Evolutionary conservation across 2,888 invertebrate genomes (phyloP).

Genomic region (Plagodis pulveraria): DNA sequence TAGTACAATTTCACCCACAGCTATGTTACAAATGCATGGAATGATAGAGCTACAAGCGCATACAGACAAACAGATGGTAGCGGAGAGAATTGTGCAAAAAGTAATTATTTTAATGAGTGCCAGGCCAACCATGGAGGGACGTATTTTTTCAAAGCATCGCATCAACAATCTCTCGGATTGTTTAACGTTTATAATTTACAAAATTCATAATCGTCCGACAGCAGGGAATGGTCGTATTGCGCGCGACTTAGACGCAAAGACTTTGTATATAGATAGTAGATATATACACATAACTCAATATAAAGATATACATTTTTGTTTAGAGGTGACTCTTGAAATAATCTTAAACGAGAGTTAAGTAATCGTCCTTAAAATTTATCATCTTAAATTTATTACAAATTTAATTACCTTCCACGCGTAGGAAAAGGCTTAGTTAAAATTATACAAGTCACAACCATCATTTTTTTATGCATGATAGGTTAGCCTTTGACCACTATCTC

Average conservation of each 20-base stretch:
- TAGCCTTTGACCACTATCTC: too few species aligned
- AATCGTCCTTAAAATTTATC: too few species aligned
- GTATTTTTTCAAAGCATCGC: constrained; percentile 68
- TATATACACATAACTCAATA: too few species aligned
- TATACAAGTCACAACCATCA: too few species aligned
- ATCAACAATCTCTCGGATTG: constrained; percentile 74
- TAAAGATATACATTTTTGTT: too few species aligned
- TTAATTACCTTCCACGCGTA: too few species aligned
- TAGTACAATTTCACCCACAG: not conserved
- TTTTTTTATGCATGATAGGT: too few species aligned
- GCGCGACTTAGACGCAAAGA: constrained; percentile 40
- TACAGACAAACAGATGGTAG: constrained; percentile 35
- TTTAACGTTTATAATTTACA: constrained; percentile 79
- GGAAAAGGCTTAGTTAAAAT: too few species aligned
- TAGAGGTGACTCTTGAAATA: too few species aligned
- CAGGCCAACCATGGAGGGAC: constrained; percentile 68
- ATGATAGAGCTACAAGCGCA: constrained; percentile 33
- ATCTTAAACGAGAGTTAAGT: too few species aligned
- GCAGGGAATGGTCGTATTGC: constrained; percentile 43
- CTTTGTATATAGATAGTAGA: not conserved
- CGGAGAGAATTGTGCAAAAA: constrained; percentile 60
- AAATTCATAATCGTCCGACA: constrained; percentile 74
- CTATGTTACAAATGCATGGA: constrained; percentile 6
- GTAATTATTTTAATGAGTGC: constrained; percentile 73
- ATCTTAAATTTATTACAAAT: too few species aligned